Evolutionary conservation across 2,797 vertebrate genomes (phyloP).

Genomic region (Euphonia xanthogaster): DNA sequence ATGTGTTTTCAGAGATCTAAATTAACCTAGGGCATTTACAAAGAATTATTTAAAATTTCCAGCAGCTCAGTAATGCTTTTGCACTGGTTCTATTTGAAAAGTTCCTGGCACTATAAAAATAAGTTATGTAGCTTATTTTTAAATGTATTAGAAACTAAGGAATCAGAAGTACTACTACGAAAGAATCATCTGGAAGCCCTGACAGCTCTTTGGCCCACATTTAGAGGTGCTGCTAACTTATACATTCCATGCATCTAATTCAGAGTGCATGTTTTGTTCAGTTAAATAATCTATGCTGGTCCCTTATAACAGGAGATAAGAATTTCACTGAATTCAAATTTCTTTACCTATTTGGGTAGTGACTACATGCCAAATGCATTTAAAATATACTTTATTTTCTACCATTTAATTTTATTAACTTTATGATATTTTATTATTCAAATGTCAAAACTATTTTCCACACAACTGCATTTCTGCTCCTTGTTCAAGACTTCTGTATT

Average conservation of each 20-base stretch:
- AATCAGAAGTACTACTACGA: slow-evolving; percentile 66
- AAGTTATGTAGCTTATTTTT: slow-evolving; percentile 72
- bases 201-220: slow-evolving; percentile 57
- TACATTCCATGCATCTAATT: slow-evolving; percentile 61
- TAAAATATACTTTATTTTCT: neutral
- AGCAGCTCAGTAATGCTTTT: slow-evolving; percentile 68
- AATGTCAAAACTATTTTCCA: neutral
- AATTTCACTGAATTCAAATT: slow-evolving; percentile 42
- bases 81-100: slow-evolving; percentile 68
- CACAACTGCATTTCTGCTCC: neutral
- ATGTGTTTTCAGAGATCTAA: slow-evolving; percentile 83
- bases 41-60: slow-evolving; percentile 82
- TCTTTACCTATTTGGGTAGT: neutral
- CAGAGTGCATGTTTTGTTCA: slow-evolving; percentile 40
- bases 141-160: slow-evolving; percentile 76
- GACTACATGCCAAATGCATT: neutral
- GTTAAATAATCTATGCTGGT: slow-evolving; percentile 41
- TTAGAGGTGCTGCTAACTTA: slow-evolving; percentile 42
- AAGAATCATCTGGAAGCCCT: slow-evolving; percentile 60
- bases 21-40: slow-evolving; percentile 83
- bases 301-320: slow-evolving; percentile 53
- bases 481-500: neutral
- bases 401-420: neutral
- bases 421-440: neutral
- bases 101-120: slow-evolving; percentile 74